phyloP scores from a whole-genome alignment of 2,113 vertebrate genomes.

The Abramis brama region DNA sequence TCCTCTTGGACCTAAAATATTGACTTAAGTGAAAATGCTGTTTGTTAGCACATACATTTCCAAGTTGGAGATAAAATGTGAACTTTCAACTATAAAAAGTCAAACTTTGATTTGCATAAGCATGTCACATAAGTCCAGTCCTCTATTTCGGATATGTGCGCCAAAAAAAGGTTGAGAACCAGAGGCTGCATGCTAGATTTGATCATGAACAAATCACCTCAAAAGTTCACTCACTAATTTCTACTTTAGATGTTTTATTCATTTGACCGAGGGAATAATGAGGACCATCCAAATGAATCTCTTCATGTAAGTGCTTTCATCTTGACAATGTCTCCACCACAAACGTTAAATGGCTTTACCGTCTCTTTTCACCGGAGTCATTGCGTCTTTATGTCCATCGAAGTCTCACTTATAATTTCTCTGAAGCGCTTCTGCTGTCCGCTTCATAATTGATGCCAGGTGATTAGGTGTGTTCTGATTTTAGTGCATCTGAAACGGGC shows the following conservation, averaged over 20 bases:
- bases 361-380: not conserved
- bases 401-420: not conserved
- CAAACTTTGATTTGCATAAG: not conserved
- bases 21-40: not conserved
- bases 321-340: not conserved
- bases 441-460: constrained; percentile 10
- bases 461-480: constrained; percentile 10
- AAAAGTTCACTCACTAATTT: not conserved
- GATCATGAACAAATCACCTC: not conserved
- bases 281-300: not conserved
- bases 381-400: not conserved
- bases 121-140: not conserved
- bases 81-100: not conserved
- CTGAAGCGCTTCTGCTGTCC: not conserved
- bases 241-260: constrained; percentile 8
- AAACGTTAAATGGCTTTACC: constrained; percentile 10
- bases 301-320: constrained; percentile 17
- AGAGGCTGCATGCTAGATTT: not conserved
- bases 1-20: not conserved
- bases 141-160: not conserved
- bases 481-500: not conserved
- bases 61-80: not conserved
- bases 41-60: not conserved
- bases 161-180: not conserved
- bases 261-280: not conserved